phyloP scores from a whole-genome alignment of 2,888 invertebrate genomes.

The Crocallis elinguaria region DNA sequence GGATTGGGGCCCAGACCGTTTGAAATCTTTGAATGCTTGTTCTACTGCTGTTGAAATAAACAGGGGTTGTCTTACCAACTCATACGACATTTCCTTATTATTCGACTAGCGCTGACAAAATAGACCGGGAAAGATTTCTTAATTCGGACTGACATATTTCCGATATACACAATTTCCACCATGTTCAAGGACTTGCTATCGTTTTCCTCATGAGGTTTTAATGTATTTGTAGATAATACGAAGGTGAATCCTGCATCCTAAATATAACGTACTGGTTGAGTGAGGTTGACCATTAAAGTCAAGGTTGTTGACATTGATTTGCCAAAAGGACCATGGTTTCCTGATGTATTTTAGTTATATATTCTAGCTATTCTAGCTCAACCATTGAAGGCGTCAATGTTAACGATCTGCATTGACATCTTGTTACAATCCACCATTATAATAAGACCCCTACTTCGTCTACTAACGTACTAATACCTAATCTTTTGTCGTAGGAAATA shows the following conservation, averaged over 20 bases:
- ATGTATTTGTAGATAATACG: slow-evolving; percentile 14
- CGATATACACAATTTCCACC: neutral
- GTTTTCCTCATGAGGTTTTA: slow-evolving; percentile 14
- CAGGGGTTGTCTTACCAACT: too few species aligned
- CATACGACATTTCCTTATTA: too few species aligned
- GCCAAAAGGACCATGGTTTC: neutral
- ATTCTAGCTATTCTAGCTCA: too few species aligned
- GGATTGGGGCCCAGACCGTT: too few species aligned
- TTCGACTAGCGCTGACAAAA: neutral
- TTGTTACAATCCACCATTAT: too few species aligned
- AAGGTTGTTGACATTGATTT: slow-evolving; percentile 9
- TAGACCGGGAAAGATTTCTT: neutral
- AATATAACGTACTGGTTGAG: slow-evolving; percentile 8
- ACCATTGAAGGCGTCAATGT: too few species aligned
- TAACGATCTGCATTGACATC: too few species aligned
- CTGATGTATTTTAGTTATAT: too few species aligned
- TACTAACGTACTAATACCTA: slow-evolving; percentile 22
- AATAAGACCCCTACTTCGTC: too few species aligned
- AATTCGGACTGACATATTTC: too few species aligned
- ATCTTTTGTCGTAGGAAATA: slow-evolving; percentile 88
- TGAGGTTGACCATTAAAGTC: slow-evolving; percentile 19
- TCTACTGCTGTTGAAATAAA: too few species aligned
- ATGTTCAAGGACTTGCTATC: neutral
- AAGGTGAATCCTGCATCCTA: slow-evolving; percentile 24
- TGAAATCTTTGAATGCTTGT: too few species aligned